Evolutionary conservation across 2,113 vertebrate genomes (phyloP).

Genomic region (Sorex fumeus): DNA sequence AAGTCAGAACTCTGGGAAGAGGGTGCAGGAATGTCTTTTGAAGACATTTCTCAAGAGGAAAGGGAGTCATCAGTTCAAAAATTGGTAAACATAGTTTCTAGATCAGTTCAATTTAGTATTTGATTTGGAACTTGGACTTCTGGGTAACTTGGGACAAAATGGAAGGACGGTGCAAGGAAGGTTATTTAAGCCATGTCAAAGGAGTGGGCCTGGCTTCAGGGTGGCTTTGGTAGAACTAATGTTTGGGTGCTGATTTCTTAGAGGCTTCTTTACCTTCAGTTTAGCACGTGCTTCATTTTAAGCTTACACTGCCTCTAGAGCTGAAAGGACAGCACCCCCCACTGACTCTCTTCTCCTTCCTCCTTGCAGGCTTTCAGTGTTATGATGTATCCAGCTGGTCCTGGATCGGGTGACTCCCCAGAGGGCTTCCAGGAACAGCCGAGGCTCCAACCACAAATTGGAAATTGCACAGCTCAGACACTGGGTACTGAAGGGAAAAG

Average conservation of each 20-base stretch:
- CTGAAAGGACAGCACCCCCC: neutral
- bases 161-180: slow-evolving; percentile 8
- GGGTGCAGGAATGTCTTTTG: neutral
- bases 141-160: slow-evolving; percentile 41
- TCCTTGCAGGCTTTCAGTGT: slow-evolving; percentile 65
- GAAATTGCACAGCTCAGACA: slow-evolving; percentile 68
- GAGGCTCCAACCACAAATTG: slow-evolving; percentile 70
- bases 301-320: neutral
- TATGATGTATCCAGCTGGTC: slow-evolving; percentile 81
- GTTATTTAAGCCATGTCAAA: neutral
- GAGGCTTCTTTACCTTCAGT: neutral
- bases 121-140: slow-evolving; percentile 56
- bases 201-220: neutral
- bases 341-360: slow-evolving; percentile 58
- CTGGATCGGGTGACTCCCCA: slow-evolving; percentile 80
- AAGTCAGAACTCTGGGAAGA: neutral
- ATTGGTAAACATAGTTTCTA: neutral
- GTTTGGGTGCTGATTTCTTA: neutral
- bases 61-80: slow-evolving; percentile 35
- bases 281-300: neutral
- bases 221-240: neutral
- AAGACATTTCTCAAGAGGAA: slow-evolving; percentile 39
- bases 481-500: slow-evolving; percentile 68
- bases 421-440: slow-evolving; percentile 77
- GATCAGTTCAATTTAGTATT: slow-evolving; percentile 13